A percentile compares a stretch with the other conserved stretches of the same genome.
These are phyloP conservation scores for Campylomormyrus tamandua DNA, from an alignment of 2,113 vertebrate species.

Conservation along the genomic window DNA sequence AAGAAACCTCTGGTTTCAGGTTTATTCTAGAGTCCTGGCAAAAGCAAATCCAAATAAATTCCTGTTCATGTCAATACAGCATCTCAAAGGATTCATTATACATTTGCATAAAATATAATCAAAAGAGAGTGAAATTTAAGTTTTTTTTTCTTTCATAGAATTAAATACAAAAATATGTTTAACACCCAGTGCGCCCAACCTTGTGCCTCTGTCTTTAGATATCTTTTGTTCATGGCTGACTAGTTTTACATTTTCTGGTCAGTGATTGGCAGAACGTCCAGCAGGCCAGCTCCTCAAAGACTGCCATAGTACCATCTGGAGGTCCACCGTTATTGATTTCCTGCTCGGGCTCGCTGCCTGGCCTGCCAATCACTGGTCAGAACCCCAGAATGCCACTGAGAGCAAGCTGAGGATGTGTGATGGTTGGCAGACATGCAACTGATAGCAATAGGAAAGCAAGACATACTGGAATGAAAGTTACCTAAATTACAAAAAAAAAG, in stretches of 20 bases:
- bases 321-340: slow-evolving; percentile 81
- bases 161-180: slow-evolving; percentile 51
- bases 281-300: slow-evolving; percentile 74
- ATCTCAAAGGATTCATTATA: slow-evolving; percentile 59
- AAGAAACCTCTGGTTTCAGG: slow-evolving; percentile 70
- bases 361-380: slow-evolving; percentile 77
- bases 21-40: slow-evolving; percentile 61
- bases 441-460: slow-evolving; percentile 57
- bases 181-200: slow-evolving; percentile 56
- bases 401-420: slow-evolving; percentile 64
- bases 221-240: slow-evolving; percentile 76
- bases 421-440: slow-evolving; percentile 57
- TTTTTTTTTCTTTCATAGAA: slow-evolving; percentile 39
- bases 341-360: slow-evolving; percentile 69
- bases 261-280: slow-evolving; percentile 68
- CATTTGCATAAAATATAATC: slow-evolving; percentile 53
- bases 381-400: slow-evolving; percentile 78
- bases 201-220: slow-evolving; percentile 67
- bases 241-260: slow-evolving; percentile 81
- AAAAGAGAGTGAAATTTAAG: slow-evolving; percentile 61
- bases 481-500: slow-evolving; percentile 25
- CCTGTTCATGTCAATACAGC: slow-evolving; percentile 60
- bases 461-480: slow-evolving; percentile 44
- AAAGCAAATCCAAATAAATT: slow-evolving; percentile 62
- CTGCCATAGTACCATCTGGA: slow-evolving; percentile 64